phyloP scores from a whole-genome alignment of 2,888 invertebrate genomes.

The Plusia festucae region DNA sequence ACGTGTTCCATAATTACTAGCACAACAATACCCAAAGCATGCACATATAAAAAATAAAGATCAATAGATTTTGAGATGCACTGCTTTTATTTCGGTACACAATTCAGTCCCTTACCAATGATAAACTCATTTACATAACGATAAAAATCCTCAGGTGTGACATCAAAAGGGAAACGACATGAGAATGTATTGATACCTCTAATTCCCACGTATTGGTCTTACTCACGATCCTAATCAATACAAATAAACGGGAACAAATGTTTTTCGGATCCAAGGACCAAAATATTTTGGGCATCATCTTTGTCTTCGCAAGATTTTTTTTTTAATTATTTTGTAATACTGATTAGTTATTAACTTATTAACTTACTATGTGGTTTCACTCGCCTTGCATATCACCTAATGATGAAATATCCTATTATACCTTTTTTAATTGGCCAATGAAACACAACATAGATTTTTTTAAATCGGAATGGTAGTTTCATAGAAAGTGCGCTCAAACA shows the following conservation, averaged over 20 bases:
- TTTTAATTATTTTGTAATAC: not conserved
- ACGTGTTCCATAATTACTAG: not conserved
- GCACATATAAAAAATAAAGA: no score
- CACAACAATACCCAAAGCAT: not conserved
- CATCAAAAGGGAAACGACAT: slow-evolving; percentile 17
- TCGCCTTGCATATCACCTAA: no score
- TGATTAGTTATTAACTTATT: no score
- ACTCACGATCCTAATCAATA: slow-evolving; percentile 6
- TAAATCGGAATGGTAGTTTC: no score
- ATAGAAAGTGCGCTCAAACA: no score
- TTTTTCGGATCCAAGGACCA: not conserved
- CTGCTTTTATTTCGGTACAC: slow-evolving; percentile 1
- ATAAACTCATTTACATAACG: slow-evolving; percentile 43
- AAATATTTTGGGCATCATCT: not conserved
- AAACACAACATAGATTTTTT: no score
- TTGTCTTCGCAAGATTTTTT: not conserved
- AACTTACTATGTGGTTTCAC: no score
- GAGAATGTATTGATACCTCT: slow-evolving; percentile 18
- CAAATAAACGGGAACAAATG: not conserved
- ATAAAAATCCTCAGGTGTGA: slow-evolving; percentile 31
- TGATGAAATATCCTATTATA: no score
- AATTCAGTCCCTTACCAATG: slow-evolving; percentile 13
- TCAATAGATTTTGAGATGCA: not conserved
- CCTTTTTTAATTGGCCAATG: no score
- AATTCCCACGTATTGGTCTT: slow-evolving; percentile 38